Base-by-base conservation (phyloP, 2,888 invertebrate species). In the Melinaea marsaeus region DNA sequence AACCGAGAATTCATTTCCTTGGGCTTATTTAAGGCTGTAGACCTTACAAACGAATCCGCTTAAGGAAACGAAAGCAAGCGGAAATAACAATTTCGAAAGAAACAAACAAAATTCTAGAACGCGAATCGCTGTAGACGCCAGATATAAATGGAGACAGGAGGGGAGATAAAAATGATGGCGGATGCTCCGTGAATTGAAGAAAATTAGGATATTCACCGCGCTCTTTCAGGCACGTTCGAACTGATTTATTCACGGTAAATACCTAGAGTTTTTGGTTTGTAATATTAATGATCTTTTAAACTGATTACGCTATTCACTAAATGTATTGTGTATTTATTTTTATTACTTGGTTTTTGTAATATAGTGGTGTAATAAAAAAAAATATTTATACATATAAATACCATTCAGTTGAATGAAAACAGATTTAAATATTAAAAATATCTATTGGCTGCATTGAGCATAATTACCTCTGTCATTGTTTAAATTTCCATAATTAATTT, bases 161-260 rank as follows among this genome's bases (percentile, higher is more conserved):
- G 86, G 86, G 85, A 87, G 88, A 89, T 88, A 88, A 89, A 88
- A 88, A 88, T 88, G 87, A 89, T 86, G 88, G 86, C 86, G 88
- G 86, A 88, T 87, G 86, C 83, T 78, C 75, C 76, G 83, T 84
- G 86, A 88, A 89, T 87, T 82, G 79, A 83, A 84, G 77, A 84
- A 87, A 89, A 89, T 90, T 88, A 89, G 86, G 82, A 84, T 86
- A 86, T 87, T 86, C 82, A 82, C 84, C 84, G 81, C 81, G 79
- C 80, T 82, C 85, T 81, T 85, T 81, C 78, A 80, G 79, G 72
- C 78, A 71, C 74, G 71, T 64, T 65, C 65, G 60, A 80, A 78
- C 81, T 82, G 79, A 80, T 85, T 85, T 84, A 86, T 86, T 85
- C 85, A 85, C 77, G 79, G 76, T 78, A 81, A 80, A 65, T 82